Base-by-base conservation (phyloP, 1,140 invertebrate species). In the Theocolax elegans region DNA sequence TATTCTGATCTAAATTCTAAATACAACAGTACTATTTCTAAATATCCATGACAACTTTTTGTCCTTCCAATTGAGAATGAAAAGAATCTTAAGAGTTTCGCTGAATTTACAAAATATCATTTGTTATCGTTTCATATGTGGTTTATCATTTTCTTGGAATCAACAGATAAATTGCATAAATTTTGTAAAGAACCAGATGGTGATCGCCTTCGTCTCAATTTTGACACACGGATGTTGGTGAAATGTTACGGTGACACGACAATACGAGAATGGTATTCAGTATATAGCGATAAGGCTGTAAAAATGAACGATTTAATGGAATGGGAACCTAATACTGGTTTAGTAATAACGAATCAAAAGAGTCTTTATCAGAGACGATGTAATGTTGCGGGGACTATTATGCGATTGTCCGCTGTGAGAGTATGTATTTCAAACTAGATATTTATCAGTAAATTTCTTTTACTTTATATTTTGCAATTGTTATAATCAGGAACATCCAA, bases 401-500 rank as follows among this genome's bases (percentile, higher is more conserved):
- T 81, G 4, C 58, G 76, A 3, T 40, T 79, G 1, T 60, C 74
- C 0, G 40, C 64, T 15, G 72, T 80, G 3, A 40, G 72, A 12
- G 79, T 81, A 65, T 23, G 59, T 8, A 35, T 35, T 35, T 35
- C 31, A 35, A 35, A 35, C 10, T 35, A n/a, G n/a, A n/a, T n/a
- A n/a, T n/a, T n/a, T n/a, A n/a, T n/a, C n/a, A n/a, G n/a, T n/a
- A n/a, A n/a, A n/a, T n/a, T n/a, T n/a, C n/a, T n/a, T n/a, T n/a
- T n/a, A n/a, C n/a, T n/a, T n/a, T n/a, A n/a, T n/a, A n/a, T n/a
- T n/a, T n/a, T n/a, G n/a, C n/a, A n/a, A n/a, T n/a, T n/a, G n/a
- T n/a, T n/a, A n/a, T n/a, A n/a, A 46, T 12, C 62, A 80, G 80
- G 60, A 74, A 3, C 76, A 78, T 8, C 44, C 54, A 8, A 74